Conservation (phyloP, 2,888 invertebrate genomes). For the Acanthococcus lagerstroemiae region DNA sequence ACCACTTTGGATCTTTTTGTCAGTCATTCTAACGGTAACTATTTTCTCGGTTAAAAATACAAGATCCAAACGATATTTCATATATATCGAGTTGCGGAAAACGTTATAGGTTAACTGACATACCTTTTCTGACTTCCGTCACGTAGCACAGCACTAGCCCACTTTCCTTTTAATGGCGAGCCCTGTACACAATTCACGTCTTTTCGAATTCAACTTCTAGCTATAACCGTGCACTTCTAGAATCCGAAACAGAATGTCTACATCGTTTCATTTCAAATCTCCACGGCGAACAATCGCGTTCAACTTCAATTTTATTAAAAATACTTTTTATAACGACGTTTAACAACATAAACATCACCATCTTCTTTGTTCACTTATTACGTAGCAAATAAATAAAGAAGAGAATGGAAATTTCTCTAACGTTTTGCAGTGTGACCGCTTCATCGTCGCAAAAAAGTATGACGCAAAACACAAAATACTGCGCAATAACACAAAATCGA, state of each 20-base stretch:
- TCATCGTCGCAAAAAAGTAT: too few relatives aligned
- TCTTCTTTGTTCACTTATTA: conserved; percentile 26
- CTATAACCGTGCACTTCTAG: neutral
- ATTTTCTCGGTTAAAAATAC: neutral
- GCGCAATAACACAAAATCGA: too few relatives aligned
- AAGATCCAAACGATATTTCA: conserved; percentile 5
- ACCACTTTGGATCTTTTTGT: neutral
- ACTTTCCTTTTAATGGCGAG: neutral
- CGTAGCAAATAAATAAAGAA: conserved; percentile 17
- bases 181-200: neutral
- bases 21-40: conserved; percentile 18
- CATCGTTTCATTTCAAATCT: neutral
- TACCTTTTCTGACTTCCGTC: conserved; percentile 2
- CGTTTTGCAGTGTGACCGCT: conserved; percentile 14
- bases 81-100: neutral
- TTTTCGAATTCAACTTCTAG: neutral
- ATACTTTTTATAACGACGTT: conserved; percentile 6
- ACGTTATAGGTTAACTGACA: neutral
- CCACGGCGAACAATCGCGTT: conserved; percentile 5
- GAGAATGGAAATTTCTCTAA: conserved; percentile 5
- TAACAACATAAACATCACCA: conserved; percentile 20
- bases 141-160: neutral
- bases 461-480: too few relatives aligned
- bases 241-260: neutral
- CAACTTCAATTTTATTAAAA: neutral